Evolutionary conservation across 1,140 invertebrate genomes (phyloP).

Genomic region (Camponotus vicinus): DNA sequence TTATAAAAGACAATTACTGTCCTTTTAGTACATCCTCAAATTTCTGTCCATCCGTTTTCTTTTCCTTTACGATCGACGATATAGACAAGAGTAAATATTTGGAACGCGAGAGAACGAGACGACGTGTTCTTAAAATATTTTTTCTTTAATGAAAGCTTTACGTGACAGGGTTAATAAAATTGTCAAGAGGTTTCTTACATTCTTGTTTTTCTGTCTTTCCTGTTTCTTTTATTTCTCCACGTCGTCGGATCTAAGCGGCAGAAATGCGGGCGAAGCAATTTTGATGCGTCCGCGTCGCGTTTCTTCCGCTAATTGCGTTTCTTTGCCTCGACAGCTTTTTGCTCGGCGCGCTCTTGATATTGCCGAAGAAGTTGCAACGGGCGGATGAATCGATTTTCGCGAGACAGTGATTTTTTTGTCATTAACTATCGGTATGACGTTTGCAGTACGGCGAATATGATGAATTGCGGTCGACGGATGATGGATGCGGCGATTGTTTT

Average conservation of each 20-base stretch:
- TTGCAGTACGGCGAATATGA: constrained; percentile 5
- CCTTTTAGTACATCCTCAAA: background rate
- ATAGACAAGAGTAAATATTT: constrained; percentile 15
- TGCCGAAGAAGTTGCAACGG: constrained; percentile 34
- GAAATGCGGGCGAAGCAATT: constrained; percentile 38
- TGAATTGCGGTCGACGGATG: constrained; percentile 55
- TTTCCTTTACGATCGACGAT: background rate
- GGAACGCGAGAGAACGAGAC: background rate
- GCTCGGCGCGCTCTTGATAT: background rate
- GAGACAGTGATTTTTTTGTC: constrained; percentile 50
- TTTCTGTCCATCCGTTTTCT: background rate
- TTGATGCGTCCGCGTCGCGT: constrained; percentile 23
- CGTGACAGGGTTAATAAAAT: background rate
- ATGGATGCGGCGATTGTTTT: constrained; percentile 33
- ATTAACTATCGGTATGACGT: constrained; percentile 46
- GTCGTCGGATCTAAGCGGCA: background rate
- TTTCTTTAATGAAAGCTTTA: constrained; percentile 1
- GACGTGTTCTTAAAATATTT: constrained; percentile 20
- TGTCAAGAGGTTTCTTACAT: background rate
- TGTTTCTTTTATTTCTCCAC: background rate
- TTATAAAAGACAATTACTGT: background rate
- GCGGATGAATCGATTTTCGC: constrained; percentile 38
- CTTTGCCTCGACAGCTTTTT: constrained; percentile 25
- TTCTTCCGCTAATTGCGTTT: constrained; percentile 61
- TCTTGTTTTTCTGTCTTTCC: background rate